Conservation (phyloP, 2,797 vertebrate genomes). For the Pachyuromys duprasi region DNA sequence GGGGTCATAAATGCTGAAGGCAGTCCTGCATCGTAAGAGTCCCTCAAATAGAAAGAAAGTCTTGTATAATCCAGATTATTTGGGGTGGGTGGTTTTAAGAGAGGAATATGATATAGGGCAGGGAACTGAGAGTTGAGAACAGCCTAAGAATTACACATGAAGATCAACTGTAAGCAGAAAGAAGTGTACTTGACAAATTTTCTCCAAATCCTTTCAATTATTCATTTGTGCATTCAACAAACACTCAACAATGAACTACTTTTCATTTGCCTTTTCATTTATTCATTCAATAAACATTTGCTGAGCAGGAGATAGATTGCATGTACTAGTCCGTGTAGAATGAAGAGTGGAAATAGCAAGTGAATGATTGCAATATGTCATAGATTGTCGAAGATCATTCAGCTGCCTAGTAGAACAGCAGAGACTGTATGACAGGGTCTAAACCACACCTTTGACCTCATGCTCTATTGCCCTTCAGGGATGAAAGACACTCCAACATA, state of each 20-base stretch:
- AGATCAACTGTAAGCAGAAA: slow-evolving; percentile 38
- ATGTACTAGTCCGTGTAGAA: not conserved
- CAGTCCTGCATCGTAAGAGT: not conserved
- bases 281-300: slow-evolving; percentile 76
- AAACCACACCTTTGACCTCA: not conserved
- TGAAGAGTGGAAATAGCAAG: slow-evolving; percentile 41
- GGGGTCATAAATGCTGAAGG: not conserved
- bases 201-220: slow-evolving; percentile 62
- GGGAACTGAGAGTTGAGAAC: not conserved
- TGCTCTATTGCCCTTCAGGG: not conserved
- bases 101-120: not conserved
- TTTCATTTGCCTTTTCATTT: slow-evolving; percentile 72
- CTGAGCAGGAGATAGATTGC: slow-evolving; percentile 33
- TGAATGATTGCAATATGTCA: not conserved
- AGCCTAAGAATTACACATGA: not conserved
- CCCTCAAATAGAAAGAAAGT: slow-evolving; percentile 17
- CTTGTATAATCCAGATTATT: not conserved
- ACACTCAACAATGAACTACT: slow-evolving; percentile 45
- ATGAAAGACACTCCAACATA: not conserved
- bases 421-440: not conserved
- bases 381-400: not conserved
- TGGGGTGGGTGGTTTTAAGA: not conserved
- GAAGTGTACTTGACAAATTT: slow-evolving; percentile 5
- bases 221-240: slow-evolving; percentile 67
- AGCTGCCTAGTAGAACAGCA: not conserved